phyloP scores from a whole-genome alignment of 2,797 vertebrate species.

The Coluber constrictor region DNA sequence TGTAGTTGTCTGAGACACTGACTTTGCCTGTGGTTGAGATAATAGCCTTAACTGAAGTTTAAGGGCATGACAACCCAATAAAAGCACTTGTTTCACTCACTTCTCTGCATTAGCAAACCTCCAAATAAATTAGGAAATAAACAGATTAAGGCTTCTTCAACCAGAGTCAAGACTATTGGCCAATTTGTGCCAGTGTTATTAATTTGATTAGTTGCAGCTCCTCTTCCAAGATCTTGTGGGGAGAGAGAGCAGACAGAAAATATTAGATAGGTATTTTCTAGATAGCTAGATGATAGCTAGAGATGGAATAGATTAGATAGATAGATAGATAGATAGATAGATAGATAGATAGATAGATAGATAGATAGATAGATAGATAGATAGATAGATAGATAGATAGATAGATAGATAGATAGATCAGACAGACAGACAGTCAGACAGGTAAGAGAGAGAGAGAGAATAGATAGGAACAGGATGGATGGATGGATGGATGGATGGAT shows the following conservation, averaged over 20 bases:
- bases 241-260: not conserved
- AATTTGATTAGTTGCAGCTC: not conserved
- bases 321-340: too few species aligned
- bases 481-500: too few species aligned
- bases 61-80: not conserved
- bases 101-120: not conserved
- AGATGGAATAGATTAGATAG: too few species aligned
- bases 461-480: too few species aligned
- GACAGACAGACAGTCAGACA: too few species aligned
- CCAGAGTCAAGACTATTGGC: not conserved
- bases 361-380: too few species aligned
- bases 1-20: not conserved
- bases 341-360: too few species aligned
- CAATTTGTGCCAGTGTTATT: not conserved
- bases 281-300: not conserved
- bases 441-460: too few species aligned
- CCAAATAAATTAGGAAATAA: not conserved
- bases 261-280: not conserved
- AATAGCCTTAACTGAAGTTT: not conserved
- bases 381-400: not conserved
- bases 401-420: too few species aligned
- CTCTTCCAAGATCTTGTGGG: not conserved
- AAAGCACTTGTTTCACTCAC: not conserved
- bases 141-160: not conserved
- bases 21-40: not conserved